Evolutionary conservation across 2,888 invertebrate genomes (phyloP).

Genomic region (Drosophila anceps): DNA sequence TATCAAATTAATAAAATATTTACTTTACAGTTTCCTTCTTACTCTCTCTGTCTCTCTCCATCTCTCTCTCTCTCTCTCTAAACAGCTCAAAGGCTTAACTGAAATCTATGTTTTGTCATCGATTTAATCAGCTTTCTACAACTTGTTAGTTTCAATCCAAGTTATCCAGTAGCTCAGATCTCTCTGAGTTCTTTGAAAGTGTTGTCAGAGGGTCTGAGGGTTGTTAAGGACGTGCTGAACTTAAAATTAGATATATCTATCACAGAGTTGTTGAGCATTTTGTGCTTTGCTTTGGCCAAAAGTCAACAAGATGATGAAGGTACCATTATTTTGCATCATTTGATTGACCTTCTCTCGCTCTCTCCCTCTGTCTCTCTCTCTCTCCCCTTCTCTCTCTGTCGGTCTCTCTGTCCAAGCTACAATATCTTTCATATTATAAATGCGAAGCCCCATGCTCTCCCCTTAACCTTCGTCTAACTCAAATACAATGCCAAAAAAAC

Average conservation of each 20-base stretch:
- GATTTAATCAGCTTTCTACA: slow-evolving; percentile 14
- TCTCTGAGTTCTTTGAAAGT: not conserved
- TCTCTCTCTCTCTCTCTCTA: not conserved
- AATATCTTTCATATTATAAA: slow-evolving; percentile 35
- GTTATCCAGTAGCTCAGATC: slow-evolving; percentile 1
- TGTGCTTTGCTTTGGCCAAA: slow-evolving; percentile 32
- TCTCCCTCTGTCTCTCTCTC: not conserved
- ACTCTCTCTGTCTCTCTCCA: not conserved
- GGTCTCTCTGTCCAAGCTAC: slow-evolving; percentile 13
- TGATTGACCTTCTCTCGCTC: slow-evolving; percentile 46
- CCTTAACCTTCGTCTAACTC: not conserved
- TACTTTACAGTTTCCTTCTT: not conserved
- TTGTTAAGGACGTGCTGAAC: slow-evolving; percentile 11
- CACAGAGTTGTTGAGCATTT: slow-evolving; percentile 14
- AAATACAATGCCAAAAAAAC: slow-evolving; percentile 46
- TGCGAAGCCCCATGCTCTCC: slow-evolving; percentile 1
- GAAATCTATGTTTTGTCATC: slow-evolving; percentile 1
- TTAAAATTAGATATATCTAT: slow-evolving; percentile 22
- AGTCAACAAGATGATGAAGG: slow-evolving; percentile 47
- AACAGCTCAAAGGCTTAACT: not conserved
- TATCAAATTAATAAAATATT: not conserved
- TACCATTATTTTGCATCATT: slow-evolving; percentile 44
- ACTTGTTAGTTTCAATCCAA: not conserved
- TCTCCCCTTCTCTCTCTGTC: not conserved
- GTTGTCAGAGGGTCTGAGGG: not conserved